phyloP scores from a whole-genome alignment of 2,888 invertebrate genomes.

The Ophraella communa region DNA sequence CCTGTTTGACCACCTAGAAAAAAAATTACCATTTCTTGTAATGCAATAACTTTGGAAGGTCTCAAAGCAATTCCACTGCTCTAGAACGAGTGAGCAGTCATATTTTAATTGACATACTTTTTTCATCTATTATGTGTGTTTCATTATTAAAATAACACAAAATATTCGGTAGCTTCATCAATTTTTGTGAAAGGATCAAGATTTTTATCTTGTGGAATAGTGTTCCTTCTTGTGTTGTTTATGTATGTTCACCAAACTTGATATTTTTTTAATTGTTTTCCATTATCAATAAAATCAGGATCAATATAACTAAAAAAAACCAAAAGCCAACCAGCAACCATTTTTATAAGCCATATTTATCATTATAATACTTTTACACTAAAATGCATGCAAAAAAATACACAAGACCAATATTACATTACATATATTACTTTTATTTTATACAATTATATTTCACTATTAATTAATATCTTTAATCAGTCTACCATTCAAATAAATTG shows the following conservation, averaged over 20 bases:
- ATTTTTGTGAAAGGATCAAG: no score
- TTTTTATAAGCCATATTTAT: neutral
- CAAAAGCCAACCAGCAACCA: neutral
- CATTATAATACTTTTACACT: neutral
- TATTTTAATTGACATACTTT: no score
- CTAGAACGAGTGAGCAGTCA: no score
- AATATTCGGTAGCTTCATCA: no score
- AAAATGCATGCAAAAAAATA: constrained; percentile 45
- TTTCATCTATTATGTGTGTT: no score
- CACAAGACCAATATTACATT: constrained; percentile 40
- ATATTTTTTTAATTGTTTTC: no score
- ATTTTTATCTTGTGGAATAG: no score
- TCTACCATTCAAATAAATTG: neutral
- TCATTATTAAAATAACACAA: no score
- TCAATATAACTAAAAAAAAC: neutral
- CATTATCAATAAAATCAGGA: neutral
- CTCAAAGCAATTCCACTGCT: no score
- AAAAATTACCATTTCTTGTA: neutral
- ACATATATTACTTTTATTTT: constrained; percentile 35
- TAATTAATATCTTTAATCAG: neutral
- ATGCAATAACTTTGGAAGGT: no score
- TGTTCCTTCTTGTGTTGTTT: no score
- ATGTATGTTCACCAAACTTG: no score
- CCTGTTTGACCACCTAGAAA: constrained; percentile 61
- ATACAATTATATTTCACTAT: neutral